These are phyloP conservation scores for Dendronephthya gigantea DNA, from an alignment of 64 coral and sea anemone genomes.

Conservation along the genomic window DNA sequence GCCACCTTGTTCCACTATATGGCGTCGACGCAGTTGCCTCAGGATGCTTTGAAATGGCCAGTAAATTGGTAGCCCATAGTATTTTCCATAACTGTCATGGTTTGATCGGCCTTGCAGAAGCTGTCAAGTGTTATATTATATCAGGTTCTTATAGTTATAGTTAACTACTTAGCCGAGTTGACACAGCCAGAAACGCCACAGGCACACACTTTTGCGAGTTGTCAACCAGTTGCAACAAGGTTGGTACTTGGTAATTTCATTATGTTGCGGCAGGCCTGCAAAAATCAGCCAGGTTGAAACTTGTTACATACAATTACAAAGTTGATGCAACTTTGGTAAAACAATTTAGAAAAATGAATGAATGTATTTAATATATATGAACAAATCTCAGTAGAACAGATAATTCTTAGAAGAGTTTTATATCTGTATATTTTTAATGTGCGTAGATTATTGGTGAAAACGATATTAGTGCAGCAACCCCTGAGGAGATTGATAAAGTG, in stretches of 20 bases:
- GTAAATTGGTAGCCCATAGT: constrained; percentile 43
- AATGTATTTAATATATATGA: too few relatives aligned
- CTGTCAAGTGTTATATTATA: constrained; percentile 39
- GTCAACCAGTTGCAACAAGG: too few relatives aligned
- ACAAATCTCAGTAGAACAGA: too few relatives aligned
- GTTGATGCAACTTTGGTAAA: too few relatives aligned
- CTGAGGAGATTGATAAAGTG: constrained; percentile 10
- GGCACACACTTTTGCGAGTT: too few relatives aligned
- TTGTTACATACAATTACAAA: too few relatives aligned
- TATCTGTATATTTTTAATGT: background rate
- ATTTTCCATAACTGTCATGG: constrained; percentile 27
- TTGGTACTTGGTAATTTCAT: too few relatives aligned
- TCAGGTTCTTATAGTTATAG: constrained; percentile 43
- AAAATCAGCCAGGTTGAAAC: too few relatives aligned
- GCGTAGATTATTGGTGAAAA: background rate
- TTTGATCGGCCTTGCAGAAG: constrained; percentile 44
- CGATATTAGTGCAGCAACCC: constrained; percentile 1
- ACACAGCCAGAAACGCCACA: constrained; percentile 41
- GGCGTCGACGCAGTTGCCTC: constrained; percentile 24
- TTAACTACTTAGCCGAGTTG: constrained; percentile 39
- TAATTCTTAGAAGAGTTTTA: too few relatives aligned
- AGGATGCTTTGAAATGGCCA: constrained; percentile 42
- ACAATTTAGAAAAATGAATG: too few relatives aligned
- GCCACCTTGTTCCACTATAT: constrained; percentile 38
- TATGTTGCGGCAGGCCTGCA: too few relatives aligned